These are phyloP conservation scores for Pristionchus maxplancki DNA, from an alignment of 2,888 invertebrate genomes.

Conservation along the genomic window DNA sequence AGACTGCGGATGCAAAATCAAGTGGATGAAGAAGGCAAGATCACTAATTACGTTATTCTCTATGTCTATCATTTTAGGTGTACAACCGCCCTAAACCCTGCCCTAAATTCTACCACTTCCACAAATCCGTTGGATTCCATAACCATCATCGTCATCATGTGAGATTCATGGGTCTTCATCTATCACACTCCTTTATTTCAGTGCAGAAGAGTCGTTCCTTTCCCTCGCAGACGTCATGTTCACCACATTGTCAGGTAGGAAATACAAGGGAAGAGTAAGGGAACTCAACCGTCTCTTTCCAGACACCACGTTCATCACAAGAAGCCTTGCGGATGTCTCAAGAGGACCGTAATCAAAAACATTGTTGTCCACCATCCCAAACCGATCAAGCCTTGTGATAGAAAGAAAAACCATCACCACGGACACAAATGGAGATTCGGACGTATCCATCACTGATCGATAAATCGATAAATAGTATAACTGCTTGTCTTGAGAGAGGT, in stretches of 20 bases:
- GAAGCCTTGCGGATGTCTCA: constrained; percentile 42
- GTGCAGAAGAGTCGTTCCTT: background rate
- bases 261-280: background rate
- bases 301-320: constrained; percentile 50
- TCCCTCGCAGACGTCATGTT: constrained; percentile 41
- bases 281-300: background rate
- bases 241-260: constrained; percentile 31
- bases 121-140: constrained; percentile 50
- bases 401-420: background rate
- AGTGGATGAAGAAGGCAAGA: constrained; percentile 49
- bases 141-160: constrained; percentile 27
- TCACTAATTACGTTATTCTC: too few species aligned
- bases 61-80: background rate
- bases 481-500: too few species aligned
- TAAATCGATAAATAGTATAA: too few species aligned
- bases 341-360: constrained; percentile 28
- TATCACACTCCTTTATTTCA: background rate
- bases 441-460: background rate
- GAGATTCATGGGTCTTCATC: background rate
- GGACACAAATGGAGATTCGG: background rate
- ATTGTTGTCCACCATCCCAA: constrained; percentile 19
- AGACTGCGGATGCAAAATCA: constrained; percentile 50
- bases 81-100: constrained; percentile 36
- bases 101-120: constrained; percentile 35
- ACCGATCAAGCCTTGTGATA: constrained; percentile 9